Evolutionary conservation across 2,888 invertebrate genomes (phyloP).

Genomic region (Leptinotarsa peninsularis): DNA sequence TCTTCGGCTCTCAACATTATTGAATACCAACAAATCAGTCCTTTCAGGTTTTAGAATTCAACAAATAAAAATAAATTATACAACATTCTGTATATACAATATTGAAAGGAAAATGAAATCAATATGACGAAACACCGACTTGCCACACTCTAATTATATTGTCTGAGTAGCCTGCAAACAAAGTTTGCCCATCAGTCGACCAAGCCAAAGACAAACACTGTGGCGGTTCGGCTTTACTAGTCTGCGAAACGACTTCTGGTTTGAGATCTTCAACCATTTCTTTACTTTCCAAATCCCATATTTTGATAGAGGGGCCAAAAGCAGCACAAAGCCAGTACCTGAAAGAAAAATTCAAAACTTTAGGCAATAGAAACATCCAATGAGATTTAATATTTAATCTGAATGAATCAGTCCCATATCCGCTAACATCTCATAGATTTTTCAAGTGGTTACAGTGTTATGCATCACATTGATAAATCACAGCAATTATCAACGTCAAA

Average conservation of each 20-base stretch:
- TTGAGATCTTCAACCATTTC: conserved; percentile 98
- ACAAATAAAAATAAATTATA: not conserved
- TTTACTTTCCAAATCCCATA: conserved; percentile 99
- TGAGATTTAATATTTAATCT: not conserved
- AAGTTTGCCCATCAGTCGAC: conserved; percentile 99
- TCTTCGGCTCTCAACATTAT: too few relatives aligned
- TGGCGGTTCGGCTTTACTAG: conserved; percentile 89
- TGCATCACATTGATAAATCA: conserved; percentile 49
- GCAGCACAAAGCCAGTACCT: conserved; percentile 99
- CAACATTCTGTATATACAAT: not conserved
- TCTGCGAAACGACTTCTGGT: conserved; percentile 88
- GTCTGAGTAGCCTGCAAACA: conserved; percentile 99
- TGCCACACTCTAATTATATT: conserved; percentile 99
- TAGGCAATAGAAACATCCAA: not conserved
- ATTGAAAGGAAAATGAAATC: conserved; percentile 25
- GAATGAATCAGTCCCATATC: conserved; percentile 66
- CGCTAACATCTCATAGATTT: conserved; percentile 63
- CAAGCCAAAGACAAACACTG: conserved; percentile 97
- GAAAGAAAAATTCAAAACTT: conserved; percentile 36
- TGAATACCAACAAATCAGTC: too few relatives aligned
- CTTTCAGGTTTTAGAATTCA: not conserved
- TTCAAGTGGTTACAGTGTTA: conserved; percentile 61
- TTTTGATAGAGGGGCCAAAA: conserved; percentile 97
- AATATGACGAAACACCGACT: conserved; percentile 86
- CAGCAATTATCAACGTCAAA: conserved; percentile 16